phyloP scores from a whole-genome alignment of 2,113 vertebrate species.

The Thalassoma bifasciatum region DNA sequence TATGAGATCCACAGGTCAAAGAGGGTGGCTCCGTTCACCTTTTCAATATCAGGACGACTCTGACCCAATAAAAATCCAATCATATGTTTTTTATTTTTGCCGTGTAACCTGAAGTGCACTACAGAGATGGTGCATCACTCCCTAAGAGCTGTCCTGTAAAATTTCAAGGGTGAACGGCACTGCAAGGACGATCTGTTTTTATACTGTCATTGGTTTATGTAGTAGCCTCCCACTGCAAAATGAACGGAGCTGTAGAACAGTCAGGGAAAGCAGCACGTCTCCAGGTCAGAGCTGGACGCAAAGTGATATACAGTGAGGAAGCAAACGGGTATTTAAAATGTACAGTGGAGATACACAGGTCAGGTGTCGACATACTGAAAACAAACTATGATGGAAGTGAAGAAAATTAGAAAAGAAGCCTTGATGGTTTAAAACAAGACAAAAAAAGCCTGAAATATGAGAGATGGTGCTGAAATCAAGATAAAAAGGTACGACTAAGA shows the following conservation, averaged over 20 bases:
- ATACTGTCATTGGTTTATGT: constrained; percentile 15
- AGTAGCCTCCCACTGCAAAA: constrained; percentile 5
- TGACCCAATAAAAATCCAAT: not conserved
- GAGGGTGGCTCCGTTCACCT: not conserved
- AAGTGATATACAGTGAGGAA: not conserved
- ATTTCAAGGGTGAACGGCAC: constrained; percentile 41
- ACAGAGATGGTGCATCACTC: constrained; percentile 22
- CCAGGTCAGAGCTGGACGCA: not conserved
- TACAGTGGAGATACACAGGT: not conserved
- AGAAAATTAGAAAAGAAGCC: too few relatives aligned
- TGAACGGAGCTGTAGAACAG: constrained; percentile 29
- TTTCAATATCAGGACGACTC: not conserved
- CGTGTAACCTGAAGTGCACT: not conserved
- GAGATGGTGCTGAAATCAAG: too few relatives aligned
- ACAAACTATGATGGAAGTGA: too few relatives aligned
- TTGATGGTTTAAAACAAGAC: too few relatives aligned
- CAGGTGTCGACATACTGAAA: not conserved
- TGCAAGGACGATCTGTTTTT: constrained; percentile 32
- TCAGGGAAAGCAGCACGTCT: constrained; percentile 16
- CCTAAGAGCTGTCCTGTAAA: constrained; percentile 48
- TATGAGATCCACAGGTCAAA: constrained; percentile 1
- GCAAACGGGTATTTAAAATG: not conserved
- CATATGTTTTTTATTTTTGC: constrained; percentile 1
- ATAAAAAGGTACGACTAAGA: too few relatives aligned
- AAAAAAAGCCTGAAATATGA: too few relatives aligned